These are phyloP conservation scores for Orussus abietinus DNA, from an alignment of 1,140 invertebrate species.

Conservation along the genomic window DNA sequence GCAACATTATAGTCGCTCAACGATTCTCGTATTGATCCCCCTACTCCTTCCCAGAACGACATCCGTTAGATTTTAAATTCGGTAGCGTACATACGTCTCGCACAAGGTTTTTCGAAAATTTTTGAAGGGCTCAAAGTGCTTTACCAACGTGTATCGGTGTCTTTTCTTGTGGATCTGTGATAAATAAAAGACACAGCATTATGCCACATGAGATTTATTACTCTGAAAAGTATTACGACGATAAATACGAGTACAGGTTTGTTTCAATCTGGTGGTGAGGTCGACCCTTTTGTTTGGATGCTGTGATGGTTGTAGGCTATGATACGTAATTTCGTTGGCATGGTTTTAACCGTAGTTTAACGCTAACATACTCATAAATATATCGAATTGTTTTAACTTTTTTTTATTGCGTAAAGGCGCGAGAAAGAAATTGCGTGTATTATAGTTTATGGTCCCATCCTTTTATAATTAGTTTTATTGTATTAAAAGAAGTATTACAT, in stretches of 20 bases:
- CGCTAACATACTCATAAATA: no score
- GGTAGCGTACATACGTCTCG: constrained; percentile 18
- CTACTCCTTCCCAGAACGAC: constrained; percentile 17
- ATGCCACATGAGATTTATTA: constrained; percentile 72
- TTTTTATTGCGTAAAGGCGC: no score
- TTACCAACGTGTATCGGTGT: background rate
- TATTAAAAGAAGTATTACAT: no score
- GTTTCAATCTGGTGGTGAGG: constrained; percentile 21
- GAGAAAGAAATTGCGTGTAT: no score
- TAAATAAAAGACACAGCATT: constrained; percentile 7
- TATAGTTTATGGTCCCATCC: no score
- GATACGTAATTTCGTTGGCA: no score
- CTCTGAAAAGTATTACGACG: constrained; percentile 88
- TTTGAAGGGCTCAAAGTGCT: background rate
- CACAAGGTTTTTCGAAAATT: constrained; percentile 17
- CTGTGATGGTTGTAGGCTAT: no score
- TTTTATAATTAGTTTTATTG: no score
- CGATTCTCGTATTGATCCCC: constrained; percentile 1
- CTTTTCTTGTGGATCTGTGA: background rate
- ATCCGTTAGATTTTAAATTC: constrained; percentile 39
- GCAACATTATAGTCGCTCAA: constrained; percentile 6
- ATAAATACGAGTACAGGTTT: constrained; percentile 82
- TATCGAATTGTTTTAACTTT: no score
- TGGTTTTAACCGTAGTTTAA: no score
- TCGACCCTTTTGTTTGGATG: no score